Conservation (phyloP, 2,797 vertebrate genomes). For the Catamblyrhynchus diadema region DNA sequence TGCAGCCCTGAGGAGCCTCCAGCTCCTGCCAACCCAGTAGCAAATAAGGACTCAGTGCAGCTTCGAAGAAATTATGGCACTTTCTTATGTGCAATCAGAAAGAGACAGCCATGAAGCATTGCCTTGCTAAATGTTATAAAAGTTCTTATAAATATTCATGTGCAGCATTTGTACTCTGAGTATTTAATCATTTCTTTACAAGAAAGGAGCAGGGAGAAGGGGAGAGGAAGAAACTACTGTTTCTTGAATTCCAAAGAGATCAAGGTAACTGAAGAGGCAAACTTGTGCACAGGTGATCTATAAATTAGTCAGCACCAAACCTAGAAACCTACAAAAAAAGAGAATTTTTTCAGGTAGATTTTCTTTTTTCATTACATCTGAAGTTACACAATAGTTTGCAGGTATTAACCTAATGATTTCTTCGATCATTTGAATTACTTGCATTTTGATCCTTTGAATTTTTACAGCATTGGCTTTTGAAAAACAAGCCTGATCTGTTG, state of each 20-base stretch:
- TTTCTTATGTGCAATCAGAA: constrained; percentile 24
- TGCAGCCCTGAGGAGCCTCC: neutral
- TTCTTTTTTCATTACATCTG: neutral
- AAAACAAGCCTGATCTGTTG: neutral
- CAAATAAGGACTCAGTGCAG: neutral
- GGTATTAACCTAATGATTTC: neutral
- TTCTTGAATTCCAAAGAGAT: constrained; percentile 21
- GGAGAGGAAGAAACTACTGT: neutral
- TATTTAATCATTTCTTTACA: constrained; percentile 50
- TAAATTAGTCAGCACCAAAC: neutral
- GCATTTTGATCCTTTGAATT: neutral
- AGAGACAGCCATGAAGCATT: constrained; percentile 13
- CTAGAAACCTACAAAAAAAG: neutral
- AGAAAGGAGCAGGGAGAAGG: constrained; percentile 1
- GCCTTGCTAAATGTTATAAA: constrained; percentile 51
- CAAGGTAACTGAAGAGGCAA: neutral
- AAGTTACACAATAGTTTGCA: neutral
- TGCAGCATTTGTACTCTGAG: constrained; percentile 33
- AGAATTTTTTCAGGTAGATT: neutral
- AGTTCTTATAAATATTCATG: constrained; percentile 61
- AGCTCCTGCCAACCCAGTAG: neutral
- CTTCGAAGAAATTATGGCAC: neutral
- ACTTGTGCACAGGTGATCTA: neutral
- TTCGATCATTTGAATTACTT: neutral
- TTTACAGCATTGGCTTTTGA: neutral